phyloP scores from a whole-genome alignment of 2,113 vertebrate species.

The Euleptes europaea region DNA sequence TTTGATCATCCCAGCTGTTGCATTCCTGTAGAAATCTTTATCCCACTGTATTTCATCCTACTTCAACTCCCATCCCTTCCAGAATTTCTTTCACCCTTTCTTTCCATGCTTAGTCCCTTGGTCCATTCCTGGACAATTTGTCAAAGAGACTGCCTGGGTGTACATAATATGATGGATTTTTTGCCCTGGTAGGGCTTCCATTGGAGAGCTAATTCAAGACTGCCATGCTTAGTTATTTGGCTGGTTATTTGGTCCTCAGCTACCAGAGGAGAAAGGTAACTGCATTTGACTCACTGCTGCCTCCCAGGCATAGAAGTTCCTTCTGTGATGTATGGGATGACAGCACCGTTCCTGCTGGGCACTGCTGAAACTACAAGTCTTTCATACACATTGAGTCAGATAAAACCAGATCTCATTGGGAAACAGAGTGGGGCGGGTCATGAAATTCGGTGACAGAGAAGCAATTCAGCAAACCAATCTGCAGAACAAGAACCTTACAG shows the following conservation, averaged over 20 bases:
- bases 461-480: background rate
- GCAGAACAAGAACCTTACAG: background rate
- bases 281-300: slow-evolving; percentile 5
- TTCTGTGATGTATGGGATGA: background rate
- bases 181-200: background rate
- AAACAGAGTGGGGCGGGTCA: background rate
- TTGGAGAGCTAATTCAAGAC: background rate
- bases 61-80: background rate
- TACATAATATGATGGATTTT: background rate
- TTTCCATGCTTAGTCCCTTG: background rate
- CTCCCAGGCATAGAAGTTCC: background rate
- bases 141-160: background rate
- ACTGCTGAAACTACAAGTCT: background rate
- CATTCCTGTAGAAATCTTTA: background rate
- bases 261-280: slow-evolving; percentile 1
- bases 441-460: background rate
- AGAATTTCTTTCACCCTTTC: background rate
- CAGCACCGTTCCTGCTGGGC: background rate
- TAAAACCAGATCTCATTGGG: background rate
- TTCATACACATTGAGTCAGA: background rate
- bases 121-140: background rate
- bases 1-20: background rate
- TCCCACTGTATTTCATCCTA: background rate
- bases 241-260: slow-evolving; percentile 6
- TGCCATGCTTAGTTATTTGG: slow-evolving; percentile 18